phyloP scores from a whole-genome alignment of 2,888 invertebrate genomes.

The Drosophila multiciliata region DNA sequence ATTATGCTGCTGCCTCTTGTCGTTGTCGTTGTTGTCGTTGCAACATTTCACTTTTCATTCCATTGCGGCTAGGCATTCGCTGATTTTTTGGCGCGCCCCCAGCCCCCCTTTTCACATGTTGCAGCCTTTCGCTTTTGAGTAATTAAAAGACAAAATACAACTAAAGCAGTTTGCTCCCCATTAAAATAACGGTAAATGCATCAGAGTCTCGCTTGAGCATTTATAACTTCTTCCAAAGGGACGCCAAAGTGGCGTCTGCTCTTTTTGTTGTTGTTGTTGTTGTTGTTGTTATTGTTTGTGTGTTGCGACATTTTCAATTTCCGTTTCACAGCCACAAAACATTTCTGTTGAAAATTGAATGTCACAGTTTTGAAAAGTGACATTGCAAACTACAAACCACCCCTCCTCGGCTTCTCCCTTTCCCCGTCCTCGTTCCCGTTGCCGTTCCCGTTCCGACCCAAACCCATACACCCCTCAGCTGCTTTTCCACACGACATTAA shows the following conservation, averaged over 20 bases:
- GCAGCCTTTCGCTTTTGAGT: constrained; percentile 44
- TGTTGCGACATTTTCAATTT: constrained; percentile 72
- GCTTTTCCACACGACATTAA: constrained; percentile 41
- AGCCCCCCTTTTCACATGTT: constrained; percentile 25
- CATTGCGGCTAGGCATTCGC: constrained; percentile 2
- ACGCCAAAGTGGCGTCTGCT: constrained; percentile 4
- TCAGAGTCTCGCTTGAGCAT: not conserved
- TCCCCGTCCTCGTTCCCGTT: too few species aligned
- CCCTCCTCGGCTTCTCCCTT: not conserved
- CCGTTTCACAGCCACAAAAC: constrained; percentile 68
- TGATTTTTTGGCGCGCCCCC: constrained; percentile 2
- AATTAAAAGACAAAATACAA: constrained; percentile 61
- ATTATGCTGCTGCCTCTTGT: constrained; percentile 14
- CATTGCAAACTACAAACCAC: constrained; percentile 40
- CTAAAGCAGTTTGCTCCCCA: constrained; percentile 53
- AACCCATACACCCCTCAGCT: not conserved
- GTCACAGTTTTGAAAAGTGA: constrained; percentile 69
- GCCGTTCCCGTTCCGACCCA: too few species aligned
- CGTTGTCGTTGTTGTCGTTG: constrained; percentile 16
- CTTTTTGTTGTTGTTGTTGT: not conserved
- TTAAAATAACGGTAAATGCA: constrained; percentile 44
- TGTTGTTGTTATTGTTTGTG: not conserved
- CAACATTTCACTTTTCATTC: constrained; percentile 68
- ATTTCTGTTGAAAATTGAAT: constrained; percentile 72
- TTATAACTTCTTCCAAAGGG: constrained; percentile 27